These are phyloP conservation scores for Peromyscus californicus DNA, from an alignment of 2,113 vertebrate genomes.

Conservation along the genomic window DNA sequence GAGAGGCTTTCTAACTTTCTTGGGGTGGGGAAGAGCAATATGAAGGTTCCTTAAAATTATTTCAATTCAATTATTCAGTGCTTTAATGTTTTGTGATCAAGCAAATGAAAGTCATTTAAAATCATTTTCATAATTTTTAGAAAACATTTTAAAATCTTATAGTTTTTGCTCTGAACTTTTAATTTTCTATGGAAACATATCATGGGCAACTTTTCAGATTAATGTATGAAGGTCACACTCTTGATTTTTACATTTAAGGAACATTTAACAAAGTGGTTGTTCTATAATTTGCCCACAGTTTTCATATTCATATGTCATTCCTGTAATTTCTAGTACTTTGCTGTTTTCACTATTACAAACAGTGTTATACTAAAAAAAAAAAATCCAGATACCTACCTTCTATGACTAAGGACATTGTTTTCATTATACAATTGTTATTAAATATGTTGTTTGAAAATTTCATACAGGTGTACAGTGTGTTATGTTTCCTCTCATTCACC, in stretches of 20 bases:
- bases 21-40: neutral
- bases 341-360: neutral
- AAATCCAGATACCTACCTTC: neutral
- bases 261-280: neutral
- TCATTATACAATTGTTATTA: neutral
- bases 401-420: neutral
- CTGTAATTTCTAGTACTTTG: neutral
- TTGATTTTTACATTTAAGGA: neutral
- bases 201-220: neutral
- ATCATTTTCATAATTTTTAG: neutral
- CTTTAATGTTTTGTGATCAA: slow-evolving; percentile 17
- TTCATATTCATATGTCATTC: neutral
- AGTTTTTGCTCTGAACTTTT: neutral
- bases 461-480: neutral
- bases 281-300: neutral
- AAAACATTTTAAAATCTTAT: neutral
- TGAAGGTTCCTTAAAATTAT: neutral
- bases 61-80: neutral
- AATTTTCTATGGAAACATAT: neutral
- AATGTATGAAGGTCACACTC: neutral
- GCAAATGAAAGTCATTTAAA: neutral
- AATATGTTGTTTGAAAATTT: neutral
- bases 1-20: neutral
- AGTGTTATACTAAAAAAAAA: neutral
- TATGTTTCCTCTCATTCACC: neutral